Evolutionary conservation across 2,113 vertebrate genomes (phyloP).

Genomic region (Agelaius phoeniceus): DNA sequence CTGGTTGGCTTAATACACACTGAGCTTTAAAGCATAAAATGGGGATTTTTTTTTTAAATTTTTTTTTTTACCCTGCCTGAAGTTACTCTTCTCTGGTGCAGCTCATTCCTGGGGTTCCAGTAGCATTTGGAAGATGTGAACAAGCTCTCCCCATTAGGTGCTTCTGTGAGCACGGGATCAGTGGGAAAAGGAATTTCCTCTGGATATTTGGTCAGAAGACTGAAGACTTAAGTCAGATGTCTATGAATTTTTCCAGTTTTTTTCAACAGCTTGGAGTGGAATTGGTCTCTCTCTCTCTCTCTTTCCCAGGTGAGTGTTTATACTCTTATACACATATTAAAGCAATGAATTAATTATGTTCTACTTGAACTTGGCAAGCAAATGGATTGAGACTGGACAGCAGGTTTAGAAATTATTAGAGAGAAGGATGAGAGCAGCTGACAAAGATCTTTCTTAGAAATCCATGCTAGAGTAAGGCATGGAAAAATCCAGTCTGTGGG

Average conservation of each 20-base stretch:
- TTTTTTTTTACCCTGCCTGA: neutral
- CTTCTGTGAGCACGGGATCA: neutral
- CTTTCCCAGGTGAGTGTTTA: neutral
- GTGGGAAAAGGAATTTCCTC: neutral
- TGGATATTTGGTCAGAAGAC: neutral
- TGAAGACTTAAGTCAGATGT: neutral
- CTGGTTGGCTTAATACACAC: neutral
- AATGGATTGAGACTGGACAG: neutral
- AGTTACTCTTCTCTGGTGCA: neutral
- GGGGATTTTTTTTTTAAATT: too few species aligned
- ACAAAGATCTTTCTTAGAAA: constrained; percentile 29
- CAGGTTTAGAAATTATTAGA: neutral
- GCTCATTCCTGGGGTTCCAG: neutral
- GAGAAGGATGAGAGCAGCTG: neutral
- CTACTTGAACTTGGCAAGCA: neutral
- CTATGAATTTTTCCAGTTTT: neutral
- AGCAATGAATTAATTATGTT: neutral
- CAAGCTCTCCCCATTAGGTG: neutral
- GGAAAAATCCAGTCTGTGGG: constrained; percentile 42
- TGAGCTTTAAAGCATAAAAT: neutral
- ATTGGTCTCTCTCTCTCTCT: neutral
- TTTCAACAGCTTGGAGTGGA: neutral
- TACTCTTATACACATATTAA: neutral
- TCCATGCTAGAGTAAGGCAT: neutral
- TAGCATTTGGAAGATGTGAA: neutral